Conservation (phyloP, 2,113 vertebrate species). For the Dinomys branickii region DNA sequence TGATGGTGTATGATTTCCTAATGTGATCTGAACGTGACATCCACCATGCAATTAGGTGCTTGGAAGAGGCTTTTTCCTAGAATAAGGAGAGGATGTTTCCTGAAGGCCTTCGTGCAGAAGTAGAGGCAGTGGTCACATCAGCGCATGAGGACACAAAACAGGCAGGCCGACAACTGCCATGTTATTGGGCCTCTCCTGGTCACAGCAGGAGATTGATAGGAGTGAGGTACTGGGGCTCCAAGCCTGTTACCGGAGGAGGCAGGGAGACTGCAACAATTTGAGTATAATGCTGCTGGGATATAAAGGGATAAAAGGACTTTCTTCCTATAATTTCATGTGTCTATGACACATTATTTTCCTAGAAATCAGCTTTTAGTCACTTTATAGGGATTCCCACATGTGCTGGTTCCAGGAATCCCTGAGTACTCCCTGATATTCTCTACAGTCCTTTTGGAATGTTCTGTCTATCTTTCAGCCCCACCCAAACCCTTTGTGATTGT, state of each 20-base stretch:
- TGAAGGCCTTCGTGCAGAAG: neutral
- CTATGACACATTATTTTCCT: neutral
- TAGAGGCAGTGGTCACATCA: neutral
- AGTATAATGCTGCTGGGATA: neutral
- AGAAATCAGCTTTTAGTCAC: slow-evolving; percentile 42
- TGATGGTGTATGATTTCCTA: neutral
- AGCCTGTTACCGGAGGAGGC: neutral
- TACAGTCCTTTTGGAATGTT: neutral
- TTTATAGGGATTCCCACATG: slow-evolving; percentile 26
- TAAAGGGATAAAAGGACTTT: neutral
- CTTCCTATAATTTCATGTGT: neutral
- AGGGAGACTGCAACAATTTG: neutral
- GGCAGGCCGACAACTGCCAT: neutral
- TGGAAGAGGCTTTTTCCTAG: neutral
- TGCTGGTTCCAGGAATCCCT: neutral
- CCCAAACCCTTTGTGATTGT: neutral
- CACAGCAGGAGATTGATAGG: neutral
- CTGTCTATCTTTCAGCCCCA: neutral
- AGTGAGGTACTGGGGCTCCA: neutral
- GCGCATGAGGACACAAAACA: neutral
- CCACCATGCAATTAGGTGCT: neutral
- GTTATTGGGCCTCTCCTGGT: neutral
- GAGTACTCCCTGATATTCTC: neutral
- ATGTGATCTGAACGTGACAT: neutral
- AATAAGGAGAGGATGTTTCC: neutral